Evolutionary conservation across 2,797 vertebrate species (phyloP), one percentile per base, ranked within the genome.

Genomic region (Platalea minor): DNA sequence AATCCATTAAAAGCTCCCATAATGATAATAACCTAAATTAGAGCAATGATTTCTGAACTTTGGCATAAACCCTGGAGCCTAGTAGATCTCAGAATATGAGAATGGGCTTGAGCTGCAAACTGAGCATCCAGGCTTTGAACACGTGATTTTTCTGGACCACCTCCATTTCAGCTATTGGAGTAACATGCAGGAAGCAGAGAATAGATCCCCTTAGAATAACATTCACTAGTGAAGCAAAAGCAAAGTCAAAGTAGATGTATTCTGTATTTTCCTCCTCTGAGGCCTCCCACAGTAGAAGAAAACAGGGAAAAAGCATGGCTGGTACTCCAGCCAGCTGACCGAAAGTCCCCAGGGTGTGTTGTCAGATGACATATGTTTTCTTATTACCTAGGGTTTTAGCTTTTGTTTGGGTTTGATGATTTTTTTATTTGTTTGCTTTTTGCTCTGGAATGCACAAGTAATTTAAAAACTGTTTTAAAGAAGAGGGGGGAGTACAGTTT

Each of bases 21-120:
- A 95, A 97, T 97, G 91, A 87, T 95, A 97, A 95, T 97, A 96
- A 97, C 96, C 83, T 91, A 91, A 97, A 97, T 95, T 96, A 96
- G 73, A 85, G 77, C 63, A 90, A 51, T 82, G 46, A 39, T 88
- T 92, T 86, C 74, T 88, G 83, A 79, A 67, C 85, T 95, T 90
- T 81, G 73, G 31, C 76, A 21, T 73, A 91, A 90, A 70, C 90
- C 83, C 59, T 91, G 77, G 83, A 96, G 80, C 80, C 70, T 77
- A 39, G 46, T 70, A 84, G 85, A 57, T 93, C 83, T 73, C 74
- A 79, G 35, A 91, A 11, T 60, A 37, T 43, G 60, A 73, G 78
- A 96, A 93, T 0, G 24, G 60, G 12, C 43, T 82, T 61, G 65
- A 90, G 73, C 69, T 81, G 39, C 91, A 84, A 29, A 67, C 33